A percentile compares a stretch with the other conserved stretches of the same genome.
Evolutionary conservation across 2,113 vertebrate genomes (phyloP).

Genomic region (Boleophthalmus pectinirostris): DNA sequence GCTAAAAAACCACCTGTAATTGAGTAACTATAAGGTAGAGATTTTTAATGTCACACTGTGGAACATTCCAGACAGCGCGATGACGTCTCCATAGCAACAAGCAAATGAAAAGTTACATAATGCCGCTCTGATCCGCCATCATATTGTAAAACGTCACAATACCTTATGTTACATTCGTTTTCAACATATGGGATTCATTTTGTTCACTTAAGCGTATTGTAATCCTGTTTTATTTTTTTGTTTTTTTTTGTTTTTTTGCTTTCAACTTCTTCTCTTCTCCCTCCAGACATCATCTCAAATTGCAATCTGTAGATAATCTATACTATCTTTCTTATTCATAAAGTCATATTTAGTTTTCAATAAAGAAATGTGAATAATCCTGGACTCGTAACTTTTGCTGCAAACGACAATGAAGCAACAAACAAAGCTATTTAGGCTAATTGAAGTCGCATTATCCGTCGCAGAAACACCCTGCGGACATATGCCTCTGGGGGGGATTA

Average conservation of each 20-base stretch:
- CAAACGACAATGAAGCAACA: neutral
- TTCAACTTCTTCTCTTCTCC: neutral
- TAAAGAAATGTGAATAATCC: conserved; percentile 64
- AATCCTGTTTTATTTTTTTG: neutral
- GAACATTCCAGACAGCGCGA: too few relatives aligned
- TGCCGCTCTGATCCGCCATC: neutral
- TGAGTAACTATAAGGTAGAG: too few relatives aligned
- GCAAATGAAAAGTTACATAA: too few relatives aligned
- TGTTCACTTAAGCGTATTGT: neutral
- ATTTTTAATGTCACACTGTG: too few relatives aligned
- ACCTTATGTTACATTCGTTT: conserved; percentile 16
- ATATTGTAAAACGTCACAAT: conserved; percentile 13
- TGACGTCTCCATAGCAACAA: too few relatives aligned
- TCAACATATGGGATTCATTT: conserved; percentile 2
- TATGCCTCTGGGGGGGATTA: conserved; percentile 16
- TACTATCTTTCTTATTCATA: conserved; percentile 50
- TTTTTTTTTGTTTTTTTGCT: neutral
- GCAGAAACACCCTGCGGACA: conserved; percentile 20
- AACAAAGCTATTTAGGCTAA: neutral
- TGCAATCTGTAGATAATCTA: conserved; percentile 34
- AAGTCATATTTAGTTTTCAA: conserved; percentile 66
- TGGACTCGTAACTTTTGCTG: conserved; percentile 15
- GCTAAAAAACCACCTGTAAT: too few relatives aligned
- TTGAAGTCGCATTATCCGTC: neutral
- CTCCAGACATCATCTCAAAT: conserved; percentile 3